Evolutionary conservation across 2,888 invertebrate genomes (phyloP).

Genomic region (Drosophila tanythrix): DNA sequence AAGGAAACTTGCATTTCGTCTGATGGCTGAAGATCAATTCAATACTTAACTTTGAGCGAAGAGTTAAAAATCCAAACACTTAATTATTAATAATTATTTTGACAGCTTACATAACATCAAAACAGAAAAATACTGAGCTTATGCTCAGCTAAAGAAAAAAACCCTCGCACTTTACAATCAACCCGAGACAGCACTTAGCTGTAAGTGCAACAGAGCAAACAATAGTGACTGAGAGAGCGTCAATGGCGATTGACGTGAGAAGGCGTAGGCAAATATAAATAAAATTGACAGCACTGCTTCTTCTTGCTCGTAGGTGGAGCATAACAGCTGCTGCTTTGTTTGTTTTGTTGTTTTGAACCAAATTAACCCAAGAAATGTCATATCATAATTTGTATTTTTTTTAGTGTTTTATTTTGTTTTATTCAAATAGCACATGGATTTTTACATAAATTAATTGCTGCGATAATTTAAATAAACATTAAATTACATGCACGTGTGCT

Average conservation of each 20-base stretch:
- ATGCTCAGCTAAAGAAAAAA: conserved; percentile 7
- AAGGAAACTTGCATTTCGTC: not conserved
- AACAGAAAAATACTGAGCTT: not conserved
- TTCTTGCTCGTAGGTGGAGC: conserved; percentile 51
- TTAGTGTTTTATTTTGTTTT: conserved; percentile 43
- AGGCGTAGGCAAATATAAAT: conserved; percentile 55
- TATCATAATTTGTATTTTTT: conserved; percentile 22
- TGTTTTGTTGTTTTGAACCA: conserved; percentile 5
- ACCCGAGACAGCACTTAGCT: conserved; percentile 8
- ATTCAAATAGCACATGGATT: conserved; percentile 73
- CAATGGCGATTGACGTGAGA: conserved; percentile 55
- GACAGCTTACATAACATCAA: not conserved
- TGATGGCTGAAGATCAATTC: not conserved
- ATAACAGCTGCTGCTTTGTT: conserved; percentile 20
- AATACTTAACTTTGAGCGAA: not conserved
- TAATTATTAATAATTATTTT: not conserved
- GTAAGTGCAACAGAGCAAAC: conserved; percentile 62
- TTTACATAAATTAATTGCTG: conserved; percentile 72
- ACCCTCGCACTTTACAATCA: conserved; percentile 23
- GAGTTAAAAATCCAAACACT: not conserved
- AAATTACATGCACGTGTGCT: conserved; percentile 48
- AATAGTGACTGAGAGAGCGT: conserved; percentile 39
- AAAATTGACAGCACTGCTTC: conserved; percentile 41
- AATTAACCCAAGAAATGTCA: conserved; percentile 3
- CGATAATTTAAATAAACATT: conserved; percentile 68